Conservation (phyloP, 2,888 invertebrate genomes). For the Drosophila robusta region DNA sequence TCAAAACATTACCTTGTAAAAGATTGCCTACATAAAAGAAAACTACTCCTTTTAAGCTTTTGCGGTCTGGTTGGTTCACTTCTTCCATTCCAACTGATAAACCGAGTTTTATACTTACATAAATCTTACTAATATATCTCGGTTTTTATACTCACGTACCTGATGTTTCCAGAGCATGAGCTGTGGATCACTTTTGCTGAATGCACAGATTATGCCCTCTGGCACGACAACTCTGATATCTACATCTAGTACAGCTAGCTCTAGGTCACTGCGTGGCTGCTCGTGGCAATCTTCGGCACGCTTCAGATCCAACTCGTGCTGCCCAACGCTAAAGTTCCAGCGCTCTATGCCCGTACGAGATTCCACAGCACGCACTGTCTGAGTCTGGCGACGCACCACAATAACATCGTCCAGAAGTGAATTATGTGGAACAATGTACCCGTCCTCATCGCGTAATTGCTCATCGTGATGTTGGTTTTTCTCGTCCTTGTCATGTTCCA, state of each 20-base stretch:
- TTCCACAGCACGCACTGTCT: slow-evolving; percentile 95
- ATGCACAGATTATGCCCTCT: slow-evolving; percentile 90
- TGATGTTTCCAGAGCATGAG: slow-evolving; percentile 90
- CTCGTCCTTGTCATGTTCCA: slow-evolving; percentile 33
- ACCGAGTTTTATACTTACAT: no score
- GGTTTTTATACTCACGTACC: slow-evolving; percentile 85
- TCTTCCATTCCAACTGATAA: no score
- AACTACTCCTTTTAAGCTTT: no score
- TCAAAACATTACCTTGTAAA: no score
- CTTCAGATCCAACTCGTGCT: slow-evolving; percentile 91
- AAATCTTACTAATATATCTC: no score
- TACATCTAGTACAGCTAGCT: slow-evolving; percentile 85
- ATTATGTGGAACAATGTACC: slow-evolving; percentile 76
- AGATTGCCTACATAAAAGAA: no score
- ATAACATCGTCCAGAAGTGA: slow-evolving; percentile 87
- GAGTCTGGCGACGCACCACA: slow-evolving; percentile 92
- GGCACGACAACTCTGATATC: slow-evolving; percentile 89
- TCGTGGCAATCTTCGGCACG: slow-evolving; percentile 86
- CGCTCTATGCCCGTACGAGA: slow-evolving; percentile 93
- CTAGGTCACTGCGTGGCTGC: slow-evolving; percentile 74
- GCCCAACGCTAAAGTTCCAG: slow-evolving; percentile 98
- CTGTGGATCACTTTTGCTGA: slow-evolving; percentile 87
- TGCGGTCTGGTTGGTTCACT: no score
- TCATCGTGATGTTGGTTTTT: slow-evolving; percentile 29
- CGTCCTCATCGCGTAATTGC: slow-evolving; percentile 50